Evolutionary conservation across 1,140 invertebrate genomes (phyloP).

Genomic region (Sinella curviseta): DNA sequence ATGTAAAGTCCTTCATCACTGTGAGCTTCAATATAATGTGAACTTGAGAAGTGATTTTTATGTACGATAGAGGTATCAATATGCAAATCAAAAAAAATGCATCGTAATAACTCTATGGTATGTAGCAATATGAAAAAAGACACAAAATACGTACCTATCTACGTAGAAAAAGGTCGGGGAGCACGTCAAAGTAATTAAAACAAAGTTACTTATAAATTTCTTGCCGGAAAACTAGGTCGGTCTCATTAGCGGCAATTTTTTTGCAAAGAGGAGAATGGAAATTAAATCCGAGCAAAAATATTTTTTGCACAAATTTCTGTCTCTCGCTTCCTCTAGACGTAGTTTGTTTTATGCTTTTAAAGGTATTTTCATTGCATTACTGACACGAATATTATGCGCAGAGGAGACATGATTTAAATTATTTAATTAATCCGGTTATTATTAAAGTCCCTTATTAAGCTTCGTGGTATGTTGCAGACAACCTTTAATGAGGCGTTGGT

Average conservation of each 20-base stretch:
- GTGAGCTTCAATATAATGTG: background rate
- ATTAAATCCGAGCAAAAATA: background rate
- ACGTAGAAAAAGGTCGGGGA: background rate
- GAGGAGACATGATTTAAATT: background rate
- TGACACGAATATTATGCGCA: background rate
- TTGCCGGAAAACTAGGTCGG: background rate
- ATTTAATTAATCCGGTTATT: background rate
- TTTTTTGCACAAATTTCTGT: background rate
- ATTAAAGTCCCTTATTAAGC: background rate
- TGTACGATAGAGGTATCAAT: background rate
- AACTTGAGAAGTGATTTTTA: background rate
- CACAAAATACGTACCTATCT: too few relatives aligned
- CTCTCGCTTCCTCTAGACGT: background rate
- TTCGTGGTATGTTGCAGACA: too few relatives aligned
- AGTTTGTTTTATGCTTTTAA: background rate
- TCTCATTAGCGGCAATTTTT: background rate
- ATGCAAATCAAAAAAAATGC: background rate
- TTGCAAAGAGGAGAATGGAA: background rate
- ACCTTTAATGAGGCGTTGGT: too few relatives aligned
- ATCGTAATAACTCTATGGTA: background rate
- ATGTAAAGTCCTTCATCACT: background rate
- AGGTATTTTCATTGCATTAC: too few relatives aligned
- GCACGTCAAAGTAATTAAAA: slow-evolving; percentile 8
- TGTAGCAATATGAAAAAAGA: background rate
- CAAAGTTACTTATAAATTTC: background rate